Conservation (phyloP, 1,140 invertebrate genomes). For the Nephotettix cincticeps region DNA sequence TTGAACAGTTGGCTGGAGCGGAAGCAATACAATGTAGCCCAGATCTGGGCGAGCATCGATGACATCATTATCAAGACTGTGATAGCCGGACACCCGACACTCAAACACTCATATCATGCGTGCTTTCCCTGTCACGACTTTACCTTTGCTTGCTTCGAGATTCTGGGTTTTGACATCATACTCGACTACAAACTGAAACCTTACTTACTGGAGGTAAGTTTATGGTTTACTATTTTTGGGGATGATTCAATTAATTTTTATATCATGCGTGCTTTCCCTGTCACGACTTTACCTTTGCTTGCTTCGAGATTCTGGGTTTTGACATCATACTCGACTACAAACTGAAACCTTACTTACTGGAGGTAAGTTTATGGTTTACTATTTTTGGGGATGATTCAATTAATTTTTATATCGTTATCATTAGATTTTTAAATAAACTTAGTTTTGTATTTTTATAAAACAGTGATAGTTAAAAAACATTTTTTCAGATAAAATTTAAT, state of each 20-base stretch:
- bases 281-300: conserved; percentile 79
- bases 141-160: conserved; percentile 85
- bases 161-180: conserved; percentile 85
- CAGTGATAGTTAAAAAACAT: too few relatives aligned
- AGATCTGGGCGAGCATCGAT: conserved; percentile 80
- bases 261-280: conserved; percentile 86
- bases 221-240: too few relatives aligned
- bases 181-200: conserved; percentile 84
- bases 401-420: too few relatives aligned
- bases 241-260: too few relatives aligned
- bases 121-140: conserved; percentile 84
- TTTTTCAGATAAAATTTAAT: too few relatives aligned
- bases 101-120: conserved; percentile 85
- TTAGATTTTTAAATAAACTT: too few relatives aligned
- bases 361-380: too few relatives aligned
- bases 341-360: conserved; percentile 81
- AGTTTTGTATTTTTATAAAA: too few relatives aligned
- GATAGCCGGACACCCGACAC: conserved; percentile 76
- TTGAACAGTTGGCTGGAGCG: conserved; percentile 70
- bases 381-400: too few relatives aligned
- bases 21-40: conserved; percentile 69
- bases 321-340: conserved; percentile 84
- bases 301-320: conserved; percentile 87
- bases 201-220: conserved; percentile 77
- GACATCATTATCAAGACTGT: conserved; percentile 90